Percentiles rank a stretch among this genome's conserved stretches.
These are phyloP conservation scores for Amiota communis DNA, from an alignment of 2,888 invertebrate genomes.

Conservation along the genomic window DNA sequence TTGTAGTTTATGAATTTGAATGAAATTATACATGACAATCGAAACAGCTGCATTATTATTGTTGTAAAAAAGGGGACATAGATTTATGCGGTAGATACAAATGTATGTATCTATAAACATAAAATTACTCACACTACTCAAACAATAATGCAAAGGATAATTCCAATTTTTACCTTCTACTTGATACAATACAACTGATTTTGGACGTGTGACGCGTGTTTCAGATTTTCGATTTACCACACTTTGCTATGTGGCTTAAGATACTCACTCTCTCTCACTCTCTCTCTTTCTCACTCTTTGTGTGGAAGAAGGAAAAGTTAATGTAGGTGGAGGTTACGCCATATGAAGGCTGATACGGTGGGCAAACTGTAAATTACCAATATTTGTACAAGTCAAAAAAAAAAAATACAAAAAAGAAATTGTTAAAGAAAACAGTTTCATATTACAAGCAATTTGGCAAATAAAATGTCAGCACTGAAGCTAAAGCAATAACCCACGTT, in stretches of 20 bases:
- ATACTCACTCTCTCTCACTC: too few species aligned
- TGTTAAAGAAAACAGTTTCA: slow-evolving; percentile 51
- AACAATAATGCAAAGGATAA: too few species aligned
- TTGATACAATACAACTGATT: slow-evolving; percentile 17
- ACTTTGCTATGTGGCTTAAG: slow-evolving; percentile 29
- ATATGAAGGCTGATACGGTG: not conserved
- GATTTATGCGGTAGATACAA: slow-evolving; percentile 45
- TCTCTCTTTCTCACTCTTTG: too few species aligned
- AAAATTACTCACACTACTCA: too few species aligned
- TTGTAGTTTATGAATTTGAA: slow-evolving; percentile 15
- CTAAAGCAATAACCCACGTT: slow-evolving; percentile 2
- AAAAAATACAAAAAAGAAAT: slow-evolving; percentile 28
- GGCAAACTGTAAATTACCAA: slow-evolving; percentile 20
- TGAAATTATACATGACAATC: not conserved
- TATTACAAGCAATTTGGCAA: slow-evolving; percentile 69
- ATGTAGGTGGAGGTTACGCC: not conserved
- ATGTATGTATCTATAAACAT: not conserved
- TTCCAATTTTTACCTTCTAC: too few species aligned
- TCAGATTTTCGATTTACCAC: slow-evolving; percentile 67
- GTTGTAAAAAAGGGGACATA: too few species aligned
- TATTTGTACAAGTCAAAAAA: slow-evolving; percentile 19
- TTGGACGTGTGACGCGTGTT: slow-evolving; percentile 60
- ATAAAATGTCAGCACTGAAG: slow-evolving; percentile 64
- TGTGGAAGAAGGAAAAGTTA: too few species aligned
- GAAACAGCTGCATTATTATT: slow-evolving; percentile 16